Conservation (phyloP, 2,888 invertebrate species). For the Palloptera scutellata region DNA sequence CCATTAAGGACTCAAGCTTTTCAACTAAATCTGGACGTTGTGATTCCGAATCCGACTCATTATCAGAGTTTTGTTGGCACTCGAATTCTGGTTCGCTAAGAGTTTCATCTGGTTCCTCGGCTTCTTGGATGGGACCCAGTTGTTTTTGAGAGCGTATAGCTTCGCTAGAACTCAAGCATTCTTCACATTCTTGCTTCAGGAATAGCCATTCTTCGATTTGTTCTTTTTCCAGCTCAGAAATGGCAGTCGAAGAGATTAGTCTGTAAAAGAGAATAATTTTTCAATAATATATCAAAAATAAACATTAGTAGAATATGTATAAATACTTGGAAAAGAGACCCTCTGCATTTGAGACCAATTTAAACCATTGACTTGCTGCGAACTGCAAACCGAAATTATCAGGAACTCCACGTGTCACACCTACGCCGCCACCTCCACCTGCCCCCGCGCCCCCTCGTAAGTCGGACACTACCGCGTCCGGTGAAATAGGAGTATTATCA, state of each 20-base stretch:
- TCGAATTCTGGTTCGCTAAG: constrained; percentile 70
- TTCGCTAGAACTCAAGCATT: constrained; percentile 69
- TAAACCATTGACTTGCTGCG: constrained; percentile 83
- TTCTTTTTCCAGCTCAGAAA: constrained; percentile 76
- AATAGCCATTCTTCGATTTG: constrained; percentile 85
- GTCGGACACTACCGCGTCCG: constrained; percentile 45
- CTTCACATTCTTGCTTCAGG: constrained; percentile 86
- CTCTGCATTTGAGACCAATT: constrained; percentile 84
- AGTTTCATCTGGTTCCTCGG: constrained; percentile 70
- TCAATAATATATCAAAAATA: neutral
- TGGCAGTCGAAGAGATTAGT: constrained; percentile 73
- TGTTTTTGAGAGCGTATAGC: constrained; percentile 55
- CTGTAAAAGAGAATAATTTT: too few species aligned
- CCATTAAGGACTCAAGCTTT: constrained; percentile 76
- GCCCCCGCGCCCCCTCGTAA: constrained; percentile 30
- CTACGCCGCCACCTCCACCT: constrained; percentile 33
- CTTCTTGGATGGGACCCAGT: constrained; percentile 65
- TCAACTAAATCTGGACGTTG: constrained; percentile 76
- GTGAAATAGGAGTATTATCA: constrained; percentile 69
- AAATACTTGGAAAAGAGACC: constrained; percentile 74
- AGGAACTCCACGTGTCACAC: constrained; percentile 34
- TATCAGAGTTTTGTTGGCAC: constrained; percentile 61
- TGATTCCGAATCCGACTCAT: constrained; percentile 65
- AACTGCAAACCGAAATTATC: constrained; percentile 77
- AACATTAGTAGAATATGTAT: neutral